Conservation (phyloP, 2,888 invertebrate species). For the Eristalinus sepulchralis region DNA sequence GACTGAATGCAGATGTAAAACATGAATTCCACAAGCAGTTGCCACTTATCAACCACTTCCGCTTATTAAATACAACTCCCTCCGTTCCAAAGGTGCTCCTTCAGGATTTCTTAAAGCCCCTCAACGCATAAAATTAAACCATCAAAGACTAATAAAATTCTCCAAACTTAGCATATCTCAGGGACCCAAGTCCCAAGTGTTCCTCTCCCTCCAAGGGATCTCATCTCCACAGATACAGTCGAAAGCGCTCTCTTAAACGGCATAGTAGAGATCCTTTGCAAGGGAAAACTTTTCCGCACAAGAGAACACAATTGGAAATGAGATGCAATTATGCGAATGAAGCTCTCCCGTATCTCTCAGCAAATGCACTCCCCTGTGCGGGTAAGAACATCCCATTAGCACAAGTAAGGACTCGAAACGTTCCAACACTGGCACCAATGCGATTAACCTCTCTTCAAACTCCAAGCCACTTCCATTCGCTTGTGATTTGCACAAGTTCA, state of each 20-base stretch:
- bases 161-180: not conserved
- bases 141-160: not conserved
- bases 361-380: not conserved
- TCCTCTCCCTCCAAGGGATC: not conserved
- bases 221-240: not conserved
- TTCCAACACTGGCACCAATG: not conserved
- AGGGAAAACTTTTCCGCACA: not conserved
- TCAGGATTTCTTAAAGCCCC: not conserved
- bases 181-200: not conserved
- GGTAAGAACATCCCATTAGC: not conserved
- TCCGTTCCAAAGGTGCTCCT: not conserved
- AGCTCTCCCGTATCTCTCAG: not conserved
- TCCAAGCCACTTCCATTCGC: not conserved
- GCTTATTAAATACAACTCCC: not conserved
- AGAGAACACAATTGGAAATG: not conserved
- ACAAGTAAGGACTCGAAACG: not conserved
- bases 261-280: not conserved
- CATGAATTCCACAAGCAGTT: not conserved
- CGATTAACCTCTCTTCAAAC: not conserved
- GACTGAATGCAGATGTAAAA: too few species aligned
- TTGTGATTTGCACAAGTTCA: not conserved
- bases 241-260: not conserved
- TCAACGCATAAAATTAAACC: too few species aligned
- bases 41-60: not conserved
- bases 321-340: conserved; percentile 19